phyloP scores from a whole-genome alignment of 2,888 invertebrate genomes.

The Clivina fossor region DNA sequence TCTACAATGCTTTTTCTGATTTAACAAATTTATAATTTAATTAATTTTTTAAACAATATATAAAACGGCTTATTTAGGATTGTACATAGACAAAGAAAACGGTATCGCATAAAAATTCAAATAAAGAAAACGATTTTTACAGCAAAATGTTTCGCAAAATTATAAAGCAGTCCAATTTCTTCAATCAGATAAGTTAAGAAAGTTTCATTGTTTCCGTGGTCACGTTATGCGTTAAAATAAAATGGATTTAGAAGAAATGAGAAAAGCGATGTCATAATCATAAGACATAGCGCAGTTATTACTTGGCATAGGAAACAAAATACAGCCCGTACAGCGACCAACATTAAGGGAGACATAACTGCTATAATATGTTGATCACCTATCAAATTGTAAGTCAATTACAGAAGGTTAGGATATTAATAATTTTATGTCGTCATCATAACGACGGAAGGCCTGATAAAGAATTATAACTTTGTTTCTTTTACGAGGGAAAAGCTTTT shows the following conservation, averaged over 20 bases:
- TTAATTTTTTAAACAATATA: too few species aligned
- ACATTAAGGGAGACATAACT: conserved; percentile 24
- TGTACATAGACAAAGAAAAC: too few species aligned
- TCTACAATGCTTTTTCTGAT: too few species aligned
- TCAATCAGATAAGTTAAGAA: too few species aligned
- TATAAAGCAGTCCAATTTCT: too few species aligned
- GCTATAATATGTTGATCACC: conserved; percentile 50
- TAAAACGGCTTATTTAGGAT: too few species aligned
- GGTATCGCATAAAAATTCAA: too few species aligned
- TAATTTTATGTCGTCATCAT: conserved; percentile 51
- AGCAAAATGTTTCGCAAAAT: too few species aligned
- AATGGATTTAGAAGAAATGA: conserved; percentile 5
- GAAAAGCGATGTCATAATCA: conserved; percentile 17
- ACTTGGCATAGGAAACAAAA: background rate
- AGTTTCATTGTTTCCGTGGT: too few species aligned
- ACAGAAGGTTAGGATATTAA: conserved; percentile 52
- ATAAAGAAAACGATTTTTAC: too few species aligned
- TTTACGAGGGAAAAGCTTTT: conserved; percentile 40
- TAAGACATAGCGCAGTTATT: conserved; percentile 3
- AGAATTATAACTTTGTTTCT: conserved; percentile 49
- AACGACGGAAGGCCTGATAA: conserved; percentile 50
- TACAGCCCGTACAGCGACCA: background rate
- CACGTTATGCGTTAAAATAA: conserved; percentile 14
- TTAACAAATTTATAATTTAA: too few species aligned
- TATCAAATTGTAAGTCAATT: conserved; percentile 50